A percentile compares a stretch with the other conserved stretches of the same genome.
Evolutionary conservation across 2,888 invertebrate genomes (phyloP).

Genomic region (Herminia tarsipennalis): DNA sequence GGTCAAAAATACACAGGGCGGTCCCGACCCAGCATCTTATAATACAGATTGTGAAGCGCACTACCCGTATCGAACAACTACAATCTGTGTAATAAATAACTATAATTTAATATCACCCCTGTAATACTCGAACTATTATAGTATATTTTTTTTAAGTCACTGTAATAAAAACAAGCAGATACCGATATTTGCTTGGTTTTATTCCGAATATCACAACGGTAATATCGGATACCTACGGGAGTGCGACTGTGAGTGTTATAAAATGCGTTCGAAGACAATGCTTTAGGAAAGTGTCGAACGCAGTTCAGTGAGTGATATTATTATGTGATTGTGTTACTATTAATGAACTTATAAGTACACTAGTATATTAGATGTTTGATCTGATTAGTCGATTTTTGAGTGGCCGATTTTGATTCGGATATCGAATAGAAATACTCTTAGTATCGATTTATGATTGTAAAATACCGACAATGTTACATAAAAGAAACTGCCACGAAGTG

Average conservation of each 20-base stretch:
- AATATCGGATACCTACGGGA: conserved; percentile 56
- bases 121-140: conserved; percentile 46
- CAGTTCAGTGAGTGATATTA: conserved; percentile 81
- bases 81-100: conserved; percentile 17
- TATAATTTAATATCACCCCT: conserved; percentile 23
- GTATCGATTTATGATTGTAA: conserved; percentile 71
- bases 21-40: conserved; percentile 46
- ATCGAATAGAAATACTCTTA: conserved; percentile 71
- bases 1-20: conserved; percentile 28
- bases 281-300: conserved; percentile 65
- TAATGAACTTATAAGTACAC: conserved; percentile 77
- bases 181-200: conserved; percentile 63
- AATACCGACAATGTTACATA: conserved; percentile 58
- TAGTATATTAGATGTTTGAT: conserved; percentile 65
- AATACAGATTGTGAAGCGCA: conserved; percentile 55
- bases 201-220: conserved; percentile 65
- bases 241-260: conserved; percentile 62
- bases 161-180: conserved; percentile 67
- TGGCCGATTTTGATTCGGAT: conserved; percentile 47
- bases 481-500: conserved; percentile 83
- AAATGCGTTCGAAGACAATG: conserved; percentile 74
- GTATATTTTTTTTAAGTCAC: conserved; percentile 30
- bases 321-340: conserved; percentile 81
- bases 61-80: conserved; percentile 37
- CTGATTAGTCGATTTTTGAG: conserved; percentile 41